Conservation (phyloP, 1,140 invertebrate genomes). For the Brachystomella parvula region DNA sequence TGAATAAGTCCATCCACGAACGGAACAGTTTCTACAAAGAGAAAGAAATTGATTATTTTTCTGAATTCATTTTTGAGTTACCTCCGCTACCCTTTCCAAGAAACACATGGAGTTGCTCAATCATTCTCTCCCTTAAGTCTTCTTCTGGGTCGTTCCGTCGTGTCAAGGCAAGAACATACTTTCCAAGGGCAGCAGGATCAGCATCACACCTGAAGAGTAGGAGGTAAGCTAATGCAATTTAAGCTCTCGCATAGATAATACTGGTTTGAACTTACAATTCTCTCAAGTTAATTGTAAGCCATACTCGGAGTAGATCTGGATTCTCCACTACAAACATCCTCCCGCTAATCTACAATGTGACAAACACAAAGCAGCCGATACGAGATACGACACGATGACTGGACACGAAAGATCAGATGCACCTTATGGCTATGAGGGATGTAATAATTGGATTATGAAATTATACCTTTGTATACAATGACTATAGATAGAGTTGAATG, state of each 20-base stretch:
- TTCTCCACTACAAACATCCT: slow-evolving; percentile 84
- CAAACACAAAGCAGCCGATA: no score
- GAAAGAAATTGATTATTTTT: slow-evolving; percentile 9
- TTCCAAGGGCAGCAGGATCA: slow-evolving; percentile 86
- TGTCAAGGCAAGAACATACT: slow-evolving; percentile 90
- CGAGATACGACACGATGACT: no score
- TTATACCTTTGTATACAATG: no score
- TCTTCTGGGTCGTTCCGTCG: slow-evolving; percentile 89
- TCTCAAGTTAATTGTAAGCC: slow-evolving; percentile 76
- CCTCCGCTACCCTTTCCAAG: slow-evolving; percentile 63
- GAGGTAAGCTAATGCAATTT: slow-evolving; percentile 5
- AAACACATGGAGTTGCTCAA: slow-evolving; percentile 92
- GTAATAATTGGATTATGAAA: no score
- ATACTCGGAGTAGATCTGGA: slow-evolving; percentile 75
- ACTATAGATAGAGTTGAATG: no score
- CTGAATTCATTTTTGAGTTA: background rate
- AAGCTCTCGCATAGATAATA: slow-evolving; percentile 40
- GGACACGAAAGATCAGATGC: no score
- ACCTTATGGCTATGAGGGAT: no score
- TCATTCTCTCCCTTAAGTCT: slow-evolving; percentile 76
- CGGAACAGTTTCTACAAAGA: slow-evolving; percentile 69
- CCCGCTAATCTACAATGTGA: no score
- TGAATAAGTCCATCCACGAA: slow-evolving; percentile 87
- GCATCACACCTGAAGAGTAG: slow-evolving; percentile 73
- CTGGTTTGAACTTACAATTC: slow-evolving; percentile 66